phyloP scores from a whole-genome alignment of 2,797 vertebrate species.

The Lophius americanus region DNA sequence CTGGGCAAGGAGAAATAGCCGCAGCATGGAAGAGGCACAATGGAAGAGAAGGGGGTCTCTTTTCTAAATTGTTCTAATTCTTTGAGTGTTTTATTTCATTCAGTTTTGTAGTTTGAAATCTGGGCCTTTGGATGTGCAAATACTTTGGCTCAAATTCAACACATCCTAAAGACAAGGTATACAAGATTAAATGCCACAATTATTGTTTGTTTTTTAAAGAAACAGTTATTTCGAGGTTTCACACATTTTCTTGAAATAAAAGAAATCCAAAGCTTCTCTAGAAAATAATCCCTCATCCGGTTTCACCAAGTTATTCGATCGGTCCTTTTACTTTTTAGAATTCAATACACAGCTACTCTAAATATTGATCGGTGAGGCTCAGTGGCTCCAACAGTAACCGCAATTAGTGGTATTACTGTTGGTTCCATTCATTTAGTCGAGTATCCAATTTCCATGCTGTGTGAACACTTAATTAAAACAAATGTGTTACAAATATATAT shows the following conservation, averaged over 20 bases:
- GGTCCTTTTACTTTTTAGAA: conserved; percentile 63
- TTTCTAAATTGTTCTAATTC: conserved; percentile 95
- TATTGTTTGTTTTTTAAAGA: conserved; percentile 10
- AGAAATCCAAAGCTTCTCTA: conserved; percentile 14
- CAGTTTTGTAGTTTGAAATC: conserved; percentile 87
- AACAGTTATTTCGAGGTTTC: not conserved
- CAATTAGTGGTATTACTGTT: conserved; percentile 83
- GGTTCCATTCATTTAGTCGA: conserved; percentile 82
- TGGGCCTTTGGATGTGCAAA: conserved; percentile 57
- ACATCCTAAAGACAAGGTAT: conserved; percentile 37
- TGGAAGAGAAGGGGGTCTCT: conserved; percentile 87
- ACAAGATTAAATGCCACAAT: conserved; percentile 23
- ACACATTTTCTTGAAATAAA: not conserved
- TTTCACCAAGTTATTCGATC: conserved; percentile 62
- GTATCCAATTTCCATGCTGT: conserved; percentile 85
- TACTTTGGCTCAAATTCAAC: conserved; percentile 56
- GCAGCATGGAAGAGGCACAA: conserved; percentile 89
- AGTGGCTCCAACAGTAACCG: conserved; percentile 74
- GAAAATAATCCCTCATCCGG: conserved; percentile 33
- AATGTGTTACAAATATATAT: conserved; percentile 87
- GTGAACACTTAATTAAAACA: conserved; percentile 89
- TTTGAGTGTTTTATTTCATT: conserved; percentile 92
- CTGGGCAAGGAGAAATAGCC: conserved; percentile 93
- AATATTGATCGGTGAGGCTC: conserved; percentile 77
- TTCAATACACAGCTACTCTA: conserved; percentile 73